Evolutionary conservation across 2,888 invertebrate species (phyloP).

Genomic region (Herminia tarsipennalis): DNA sequence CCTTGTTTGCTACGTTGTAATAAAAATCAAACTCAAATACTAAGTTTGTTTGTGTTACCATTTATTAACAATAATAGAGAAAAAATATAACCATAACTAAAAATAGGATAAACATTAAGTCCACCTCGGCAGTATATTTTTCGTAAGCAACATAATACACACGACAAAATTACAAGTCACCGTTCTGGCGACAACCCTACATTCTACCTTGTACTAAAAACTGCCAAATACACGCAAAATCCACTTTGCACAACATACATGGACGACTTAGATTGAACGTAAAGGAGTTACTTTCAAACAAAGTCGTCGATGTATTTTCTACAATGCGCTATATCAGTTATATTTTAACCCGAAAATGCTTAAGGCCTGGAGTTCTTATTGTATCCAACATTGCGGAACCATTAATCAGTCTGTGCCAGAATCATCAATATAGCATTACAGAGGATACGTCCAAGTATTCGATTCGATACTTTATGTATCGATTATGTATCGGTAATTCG

Average conservation of each 20-base stretch:
- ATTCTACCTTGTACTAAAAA: conserved; percentile 50
- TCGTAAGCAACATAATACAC: conserved; percentile 56
- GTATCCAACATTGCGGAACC: conserved; percentile 74
- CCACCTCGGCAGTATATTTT: conserved; percentile 57
- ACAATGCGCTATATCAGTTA: conserved; percentile 11
- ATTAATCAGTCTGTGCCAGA: conserved; percentile 84
- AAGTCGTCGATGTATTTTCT: conserved; percentile 49
- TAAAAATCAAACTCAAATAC: no score
- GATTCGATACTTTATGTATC: conserved; percentile 78
- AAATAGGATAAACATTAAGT: conserved; percentile 51
- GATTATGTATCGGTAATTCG: conserved; percentile 81
- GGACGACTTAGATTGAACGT: conserved; percentile 14
- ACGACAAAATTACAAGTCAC: conserved; percentile 77
- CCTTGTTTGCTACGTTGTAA: no score
- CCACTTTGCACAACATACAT: conserved; percentile 36
- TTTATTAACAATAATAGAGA: not conserved
- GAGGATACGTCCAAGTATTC: conserved; percentile 80
- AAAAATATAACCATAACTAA: conserved; percentile 24
- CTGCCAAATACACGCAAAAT: conserved; percentile 1
- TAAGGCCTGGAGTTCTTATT: conserved; percentile 67
- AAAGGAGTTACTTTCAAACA: not conserved
- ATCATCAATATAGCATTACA: conserved; percentile 84
- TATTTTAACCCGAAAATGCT: conserved; percentile 52
- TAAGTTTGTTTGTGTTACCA: no score
- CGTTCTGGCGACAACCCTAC: conserved; percentile 81